Percentiles rank a stretch among this genome's conserved stretches.
Conservation (phyloP, 2,888 invertebrate genomes). For the Dryococelus australis region DNA sequence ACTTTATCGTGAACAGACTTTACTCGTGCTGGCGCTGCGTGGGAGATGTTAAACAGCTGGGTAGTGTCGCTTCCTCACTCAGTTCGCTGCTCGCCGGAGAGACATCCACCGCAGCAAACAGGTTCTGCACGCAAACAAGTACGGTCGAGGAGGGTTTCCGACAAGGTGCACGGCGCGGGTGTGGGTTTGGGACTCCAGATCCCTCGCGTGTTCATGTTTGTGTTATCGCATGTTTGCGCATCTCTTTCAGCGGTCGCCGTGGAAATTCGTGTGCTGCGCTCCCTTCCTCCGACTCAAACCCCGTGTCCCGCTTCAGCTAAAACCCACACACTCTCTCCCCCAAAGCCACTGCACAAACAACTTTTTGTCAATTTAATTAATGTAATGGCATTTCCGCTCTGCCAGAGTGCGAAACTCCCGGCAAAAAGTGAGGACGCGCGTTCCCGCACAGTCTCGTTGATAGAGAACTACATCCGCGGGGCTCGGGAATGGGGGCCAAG, state of each 20-base stretch:
- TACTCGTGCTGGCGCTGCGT: too few relatives aligned
- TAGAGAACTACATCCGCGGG: too few relatives aligned
- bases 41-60: too few relatives aligned
- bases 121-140: background rate
- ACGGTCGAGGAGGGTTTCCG: background rate
- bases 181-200: background rate
- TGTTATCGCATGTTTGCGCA: background rate
- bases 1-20: too few relatives aligned
- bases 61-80: too few relatives aligned
- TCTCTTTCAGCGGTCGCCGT: background rate
- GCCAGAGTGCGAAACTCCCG: background rate
- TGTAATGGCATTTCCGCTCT: background rate
- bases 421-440: too few relatives aligned
- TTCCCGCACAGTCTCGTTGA: too few relatives aligned
- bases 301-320: background rate
- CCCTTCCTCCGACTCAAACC: background rate
- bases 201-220: background rate
- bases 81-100: background rate
- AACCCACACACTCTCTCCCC: too few relatives aligned
- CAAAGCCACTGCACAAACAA: background rate
- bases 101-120: background rate
- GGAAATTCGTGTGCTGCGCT: background rate
- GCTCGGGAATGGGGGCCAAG: too few relatives aligned
- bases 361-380: constrained; percentile 10
- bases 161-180: background rate